Conservation (phyloP, 2,113 vertebrate genomes). For the Triplophysa siluroides region DNA sequence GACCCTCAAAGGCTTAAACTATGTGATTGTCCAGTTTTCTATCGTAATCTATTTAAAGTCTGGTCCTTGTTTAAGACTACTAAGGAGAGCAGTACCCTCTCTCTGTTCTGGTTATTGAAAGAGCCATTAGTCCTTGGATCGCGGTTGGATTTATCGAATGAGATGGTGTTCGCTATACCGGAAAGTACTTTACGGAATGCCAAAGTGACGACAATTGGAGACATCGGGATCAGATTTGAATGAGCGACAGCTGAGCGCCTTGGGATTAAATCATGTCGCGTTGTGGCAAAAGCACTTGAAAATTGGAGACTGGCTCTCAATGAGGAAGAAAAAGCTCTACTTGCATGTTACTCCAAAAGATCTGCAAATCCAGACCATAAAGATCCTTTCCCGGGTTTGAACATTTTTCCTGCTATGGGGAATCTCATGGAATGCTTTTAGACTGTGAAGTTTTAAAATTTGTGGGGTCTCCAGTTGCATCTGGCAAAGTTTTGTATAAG, state of each 20-base stretch:
- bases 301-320: not conserved
- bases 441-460: too few relatives aligned
- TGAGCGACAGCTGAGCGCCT: not conserved
- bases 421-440: not conserved
- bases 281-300: not conserved
- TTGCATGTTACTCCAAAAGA: not conserved
- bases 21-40: not conserved
- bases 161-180: not conserved
- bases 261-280: not conserved
- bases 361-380: not conserved
- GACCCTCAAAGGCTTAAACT: not conserved
- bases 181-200: not conserved
- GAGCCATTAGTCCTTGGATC: not conserved
- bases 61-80: not conserved
- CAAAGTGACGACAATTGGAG: not conserved
- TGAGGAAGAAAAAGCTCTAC: not conserved
- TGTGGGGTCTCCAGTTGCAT: too few relatives aligned
- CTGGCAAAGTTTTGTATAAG: too few relatives aligned
- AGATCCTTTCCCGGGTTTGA: not conserved
- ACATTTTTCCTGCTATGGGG: not conserved
- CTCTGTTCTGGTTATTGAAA: too few relatives aligned
- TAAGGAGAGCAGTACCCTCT: too few relatives aligned
- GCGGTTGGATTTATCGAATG: slow-evolving; percentile 26
- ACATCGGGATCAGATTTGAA: not conserved
- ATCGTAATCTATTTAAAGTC: too few relatives aligned